These are phyloP conservation scores for Parauchenoglanis ngamensis DNA, from an alignment of 2,797 vertebrate genomes.

Conservation along the genomic window DNA sequence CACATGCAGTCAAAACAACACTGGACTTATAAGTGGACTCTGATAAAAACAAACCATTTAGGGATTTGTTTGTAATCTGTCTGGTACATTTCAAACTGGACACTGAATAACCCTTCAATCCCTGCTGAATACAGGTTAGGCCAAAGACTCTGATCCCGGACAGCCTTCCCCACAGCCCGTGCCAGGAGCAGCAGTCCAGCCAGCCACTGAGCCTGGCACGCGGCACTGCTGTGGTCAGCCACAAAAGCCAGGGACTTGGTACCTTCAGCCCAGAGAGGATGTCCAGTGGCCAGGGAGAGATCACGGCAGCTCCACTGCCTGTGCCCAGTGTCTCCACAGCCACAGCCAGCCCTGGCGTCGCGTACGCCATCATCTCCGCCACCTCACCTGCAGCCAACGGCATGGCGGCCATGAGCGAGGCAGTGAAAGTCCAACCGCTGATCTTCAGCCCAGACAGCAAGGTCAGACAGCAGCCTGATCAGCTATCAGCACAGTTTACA, in stretches of 20 bases:
- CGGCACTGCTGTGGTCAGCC: constrained; percentile 74
- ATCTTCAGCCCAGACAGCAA: constrained; percentile 85
- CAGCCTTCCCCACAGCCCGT: constrained; percentile 88
- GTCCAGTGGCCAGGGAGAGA: constrained; percentile 70
- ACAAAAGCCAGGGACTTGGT: constrained; percentile 82
- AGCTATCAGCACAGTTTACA: background rate
- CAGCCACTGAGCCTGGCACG: constrained; percentile 83
- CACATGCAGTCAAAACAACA: background rate
- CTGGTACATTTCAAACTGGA: background rate
- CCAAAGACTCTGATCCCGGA: constrained; percentile 98
- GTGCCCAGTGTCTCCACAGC: constrained; percentile 67
- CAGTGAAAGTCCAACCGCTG: constrained; percentile 86
- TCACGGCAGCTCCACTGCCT: constrained; percentile 63
- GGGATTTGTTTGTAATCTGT: background rate
- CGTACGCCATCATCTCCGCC: constrained; percentile 94
- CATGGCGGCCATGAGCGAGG: constrained; percentile 80
- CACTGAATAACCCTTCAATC: background rate
- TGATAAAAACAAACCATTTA: background rate
- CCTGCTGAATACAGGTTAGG: constrained; percentile 81
- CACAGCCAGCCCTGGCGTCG: constrained; percentile 83
- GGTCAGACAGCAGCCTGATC: constrained; percentile 63
- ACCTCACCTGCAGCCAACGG: constrained; percentile 76
- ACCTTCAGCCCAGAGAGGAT: constrained; percentile 85
- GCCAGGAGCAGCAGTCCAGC: constrained; percentile 84
- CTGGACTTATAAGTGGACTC: background rate